Base-by-base conservation (phyloP, 2,888 invertebrate genomes). In the Eristalinus sepulchralis region DNA sequence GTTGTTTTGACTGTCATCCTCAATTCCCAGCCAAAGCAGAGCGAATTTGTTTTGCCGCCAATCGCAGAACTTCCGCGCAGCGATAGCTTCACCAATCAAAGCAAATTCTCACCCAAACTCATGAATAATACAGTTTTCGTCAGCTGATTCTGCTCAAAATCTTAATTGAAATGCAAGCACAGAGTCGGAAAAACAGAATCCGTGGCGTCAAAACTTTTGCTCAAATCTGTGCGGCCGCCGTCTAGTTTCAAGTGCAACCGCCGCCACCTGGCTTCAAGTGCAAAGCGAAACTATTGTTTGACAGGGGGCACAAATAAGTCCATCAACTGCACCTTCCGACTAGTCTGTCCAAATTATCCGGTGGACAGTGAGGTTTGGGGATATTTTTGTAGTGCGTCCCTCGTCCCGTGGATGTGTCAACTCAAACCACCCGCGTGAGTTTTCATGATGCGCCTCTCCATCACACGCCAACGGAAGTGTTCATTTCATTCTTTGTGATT, bases 161-260 rank as follows among this genome's bases (percentile, higher is more conserved):
- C 39, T 70, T 64, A 79, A 80, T 76, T 83, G 31, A 75, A 66
- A 71, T 13, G 36, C 73, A 73, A 73, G 36, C 59, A n/a, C 1
- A 36, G 24, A 8, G 24, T 6, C 13, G 20, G 53, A 68, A 34
- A 9, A 20, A 62, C 64, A 39, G 73, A 77, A 72, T 66, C 17
- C 22, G 8, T 36, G 5, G 59, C 47, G n/a, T 33, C n/a, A 27
- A 22, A 75, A 80, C 79, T 33, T 84, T 76, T 84, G 57, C 27
- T 5, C 4, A 67, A 76, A 75, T 80, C 66, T 36, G 71, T 80
- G 62, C 66, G 63, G 83, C 55, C 22, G 47, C 31, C 27, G n/a
- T n/a, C n/a, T n/a, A n/a, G n/a, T n/a, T n/a, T n/a, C n/a, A n/a
- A n/a, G n/a, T n/a, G n/a, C n/a, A n/a, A n/a, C n/a, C n/a, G n/a